Base-by-base conservation (phyloP, 2,888 invertebrate species). In the Parascotia fuliginaria region DNA sequence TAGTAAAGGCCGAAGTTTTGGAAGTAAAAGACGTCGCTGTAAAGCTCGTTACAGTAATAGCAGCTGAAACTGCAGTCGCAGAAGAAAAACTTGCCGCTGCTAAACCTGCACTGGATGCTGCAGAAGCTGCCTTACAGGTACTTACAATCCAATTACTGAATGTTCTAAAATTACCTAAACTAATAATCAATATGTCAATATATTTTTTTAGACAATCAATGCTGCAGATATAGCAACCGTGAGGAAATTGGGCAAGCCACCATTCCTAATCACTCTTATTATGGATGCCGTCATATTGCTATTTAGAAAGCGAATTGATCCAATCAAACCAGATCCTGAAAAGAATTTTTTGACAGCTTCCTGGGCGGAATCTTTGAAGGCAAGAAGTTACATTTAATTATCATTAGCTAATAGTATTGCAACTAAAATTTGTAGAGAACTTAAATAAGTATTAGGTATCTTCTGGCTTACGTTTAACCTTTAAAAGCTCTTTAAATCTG, bases 211-310 rank as follows among this genome's bases (percentile, higher is more conserved):
- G 95, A 98, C 98, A 1, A 97, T 98, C 65, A 97, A 97, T 92
- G 94, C 97, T 2, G 94, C 95, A 27, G 97, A 98, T 85, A 98
- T 98, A 73, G 95, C 96, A 0, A 97, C 96, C 5, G 98, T 98
- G 16, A 93, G 97, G 73, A 98, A 97, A 88, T 86, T 98, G 58
- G 97, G 96, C 49, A 97, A 97, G 75, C 98, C 98, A 1, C 98
- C 98, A 1, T 96, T 95, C 84, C 93, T 98, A 32, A 98, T 98
- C 75, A 97, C 96, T 37, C 91, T 98, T 7, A 98, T 98, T 79
- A 97, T 98, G 98, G 98, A 98, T 72, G 95, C 95, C 60, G 97
- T 97, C 1, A 79, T 95, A 39, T 92, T 98, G 52, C 92, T 97
- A 44, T 98, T 98, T 80, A 95, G 96, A 75, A 94, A 94, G 61